A percentile compares a stretch with the other conserved stretches of the same genome.
Conservation (phyloP, 2,113 vertebrate genomes). For the Thamnophis sirtalis region DNA sequence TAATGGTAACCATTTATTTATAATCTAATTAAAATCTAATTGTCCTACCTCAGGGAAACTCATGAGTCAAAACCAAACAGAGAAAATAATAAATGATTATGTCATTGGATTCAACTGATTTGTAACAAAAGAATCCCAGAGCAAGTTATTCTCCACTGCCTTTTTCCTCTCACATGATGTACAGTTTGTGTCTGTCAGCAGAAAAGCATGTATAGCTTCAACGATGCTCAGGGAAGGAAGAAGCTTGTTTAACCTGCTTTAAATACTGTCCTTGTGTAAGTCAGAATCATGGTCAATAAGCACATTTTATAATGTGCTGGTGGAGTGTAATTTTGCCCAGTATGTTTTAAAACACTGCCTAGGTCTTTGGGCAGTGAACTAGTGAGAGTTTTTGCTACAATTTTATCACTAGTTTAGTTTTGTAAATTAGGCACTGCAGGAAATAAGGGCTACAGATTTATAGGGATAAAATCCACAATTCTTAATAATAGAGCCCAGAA, state of each 20-base stretch:
- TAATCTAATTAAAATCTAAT: slow-evolving; percentile 35
- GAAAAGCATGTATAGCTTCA: slow-evolving; percentile 36
- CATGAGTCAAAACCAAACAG: slow-evolving; percentile 21
- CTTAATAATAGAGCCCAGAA: not conserved
- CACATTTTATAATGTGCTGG: slow-evolving; percentile 4
- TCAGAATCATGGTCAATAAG: not conserved
- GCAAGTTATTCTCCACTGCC: slow-evolving; percentile 34
- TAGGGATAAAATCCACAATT: not conserved
- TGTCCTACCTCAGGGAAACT: slow-evolving; percentile 38
- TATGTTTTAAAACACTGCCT: not conserved
- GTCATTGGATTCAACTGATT: slow-evolving; percentile 31
- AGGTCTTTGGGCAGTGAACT: not conserved
- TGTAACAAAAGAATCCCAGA: slow-evolving; percentile 34
- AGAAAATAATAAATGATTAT: slow-evolving; percentile 35
- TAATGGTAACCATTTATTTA: not conserved
- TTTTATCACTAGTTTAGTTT: not conserved
- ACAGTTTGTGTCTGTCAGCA: slow-evolving; percentile 44
- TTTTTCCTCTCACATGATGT: slow-evolving; percentile 27
- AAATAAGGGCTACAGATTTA: not conserved
- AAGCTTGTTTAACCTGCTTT: slow-evolving; percentile 42
- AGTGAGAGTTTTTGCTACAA: not conserved
- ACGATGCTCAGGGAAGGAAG: slow-evolving; percentile 31
- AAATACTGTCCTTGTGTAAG: slow-evolving; percentile 25
- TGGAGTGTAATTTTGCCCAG: fast-evolving
- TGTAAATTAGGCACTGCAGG: not conserved